Evolutionary conservation across 2,113 vertebrate species (phyloP).

Genomic region (Kobus ellipsiprymnus): DNA sequence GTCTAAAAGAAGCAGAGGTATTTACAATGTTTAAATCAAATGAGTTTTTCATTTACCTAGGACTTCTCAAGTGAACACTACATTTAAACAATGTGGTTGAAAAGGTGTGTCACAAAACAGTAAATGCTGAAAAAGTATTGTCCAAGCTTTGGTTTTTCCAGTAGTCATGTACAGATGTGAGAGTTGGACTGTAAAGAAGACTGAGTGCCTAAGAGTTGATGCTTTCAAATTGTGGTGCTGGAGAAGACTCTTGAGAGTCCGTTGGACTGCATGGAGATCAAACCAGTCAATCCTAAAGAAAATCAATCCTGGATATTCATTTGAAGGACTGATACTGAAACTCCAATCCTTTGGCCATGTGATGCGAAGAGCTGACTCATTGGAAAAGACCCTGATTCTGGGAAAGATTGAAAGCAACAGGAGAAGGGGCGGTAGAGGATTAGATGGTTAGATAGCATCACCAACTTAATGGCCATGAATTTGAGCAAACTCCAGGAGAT

Average conservation of each 20-base stretch:
- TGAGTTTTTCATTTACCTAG: not conserved
- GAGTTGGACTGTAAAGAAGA: not conserved
- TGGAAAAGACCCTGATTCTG: not conserved
- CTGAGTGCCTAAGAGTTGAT: not conserved
- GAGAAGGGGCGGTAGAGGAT: not conserved
- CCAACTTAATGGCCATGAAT: not conserved
- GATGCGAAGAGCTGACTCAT: not conserved
- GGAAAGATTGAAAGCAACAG: not conserved
- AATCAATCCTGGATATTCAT: not conserved
- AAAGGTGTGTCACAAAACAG: not conserved
- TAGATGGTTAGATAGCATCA: not conserved
- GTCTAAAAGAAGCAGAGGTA: not conserved
- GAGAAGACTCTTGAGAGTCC: not conserved
- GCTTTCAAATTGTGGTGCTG: not conserved
- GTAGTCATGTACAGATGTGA: not conserved
- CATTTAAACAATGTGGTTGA: not conserved
- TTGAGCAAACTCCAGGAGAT: not conserved
- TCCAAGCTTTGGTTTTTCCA: not conserved
- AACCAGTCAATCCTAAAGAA: not conserved
- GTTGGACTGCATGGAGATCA: not conserved
- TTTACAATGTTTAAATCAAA: not conserved
- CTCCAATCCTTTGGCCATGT: not conserved
- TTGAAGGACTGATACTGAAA: not conserved
- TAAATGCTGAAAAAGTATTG: not conserved
- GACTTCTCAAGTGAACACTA: not conserved